These are phyloP conservation scores for Sipunculus nudus DNA, from an alignment of 2,888 invertebrate genomes.

Conservation along the genomic window DNA sequence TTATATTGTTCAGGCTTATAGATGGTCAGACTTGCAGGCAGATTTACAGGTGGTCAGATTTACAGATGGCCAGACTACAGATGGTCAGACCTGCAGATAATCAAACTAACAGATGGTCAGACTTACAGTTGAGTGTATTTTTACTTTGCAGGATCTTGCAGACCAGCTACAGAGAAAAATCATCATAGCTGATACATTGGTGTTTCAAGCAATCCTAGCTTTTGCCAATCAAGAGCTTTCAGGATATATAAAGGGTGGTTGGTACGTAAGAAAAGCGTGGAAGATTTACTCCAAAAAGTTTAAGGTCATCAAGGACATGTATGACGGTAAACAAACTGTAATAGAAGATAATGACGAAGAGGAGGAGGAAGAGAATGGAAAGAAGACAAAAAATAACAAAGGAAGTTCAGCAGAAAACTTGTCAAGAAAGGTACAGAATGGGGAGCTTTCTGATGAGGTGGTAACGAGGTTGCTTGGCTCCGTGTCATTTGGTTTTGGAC, in stretches of 20 bases:
- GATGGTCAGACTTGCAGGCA: too few relatives aligned
- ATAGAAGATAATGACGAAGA: not conserved
- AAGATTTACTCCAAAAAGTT: slow-evolving; percentile 76
- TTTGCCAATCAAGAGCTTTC: slow-evolving; percentile 75
- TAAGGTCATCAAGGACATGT: slow-evolving; percentile 71
- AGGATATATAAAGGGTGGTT: slow-evolving; percentile 74
- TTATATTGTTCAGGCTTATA: too few relatives aligned
- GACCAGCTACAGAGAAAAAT: slow-evolving; percentile 74
- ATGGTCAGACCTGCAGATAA: too few relatives aligned
- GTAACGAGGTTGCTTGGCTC: slow-evolving; percentile 74
- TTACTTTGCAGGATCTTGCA: slow-evolving; percentile 54
- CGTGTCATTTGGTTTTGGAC: slow-evolving; percentile 77
- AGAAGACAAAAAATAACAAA: not conserved
- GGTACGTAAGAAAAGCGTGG: slow-evolving; percentile 77
- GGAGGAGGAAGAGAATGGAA: not conserved
- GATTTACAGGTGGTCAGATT: too few relatives aligned
- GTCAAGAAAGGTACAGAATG: slow-evolving; percentile 4
- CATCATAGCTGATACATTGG: slow-evolving; percentile 75
- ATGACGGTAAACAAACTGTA: slow-evolving; percentile 45
- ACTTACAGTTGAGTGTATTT: not conserved
- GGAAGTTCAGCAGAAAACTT: not conserved
- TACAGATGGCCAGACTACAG: too few relatives aligned
- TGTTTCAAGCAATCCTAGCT: slow-evolving; percentile 74
- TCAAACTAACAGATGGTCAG: slow-evolving; percentile 53
- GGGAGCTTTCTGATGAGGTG: slow-evolving; percentile 59